These are phyloP conservation scores for Cantharis rustica DNA, from an alignment of 2,888 invertebrate species.

Conservation along the genomic window DNA sequence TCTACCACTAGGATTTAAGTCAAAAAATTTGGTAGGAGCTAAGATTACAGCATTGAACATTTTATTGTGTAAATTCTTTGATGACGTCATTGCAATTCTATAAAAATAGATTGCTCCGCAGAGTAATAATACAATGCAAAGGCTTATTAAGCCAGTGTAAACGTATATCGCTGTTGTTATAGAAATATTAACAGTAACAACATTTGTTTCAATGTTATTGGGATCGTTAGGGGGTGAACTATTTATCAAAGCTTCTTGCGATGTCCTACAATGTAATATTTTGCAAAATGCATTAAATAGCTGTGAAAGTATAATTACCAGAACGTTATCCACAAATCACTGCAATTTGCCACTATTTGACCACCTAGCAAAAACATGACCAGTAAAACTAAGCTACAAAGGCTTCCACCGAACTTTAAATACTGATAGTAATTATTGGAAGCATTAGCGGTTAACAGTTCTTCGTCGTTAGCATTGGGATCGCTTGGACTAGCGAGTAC, in stretches of 20 bases:
- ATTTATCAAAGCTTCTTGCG: neutral
- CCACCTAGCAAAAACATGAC: slow-evolving; percentile 17
- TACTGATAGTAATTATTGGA: slow-evolving; percentile 24
- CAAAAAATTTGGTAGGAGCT: slow-evolving; percentile 86
- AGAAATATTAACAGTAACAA: neutral
- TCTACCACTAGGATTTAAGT: slow-evolving; percentile 78
- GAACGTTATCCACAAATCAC: slow-evolving; percentile 35
- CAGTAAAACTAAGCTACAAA: slow-evolving; percentile 26
- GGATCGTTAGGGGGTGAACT: neutral
- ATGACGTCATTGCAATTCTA: slow-evolving; percentile 75
- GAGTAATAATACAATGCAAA: slow-evolving; percentile 55
- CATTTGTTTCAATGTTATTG: neutral
- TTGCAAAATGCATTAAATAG: neutral
- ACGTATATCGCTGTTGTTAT: slow-evolving; percentile 48
- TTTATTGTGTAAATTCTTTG: slow-evolving; percentile 75
- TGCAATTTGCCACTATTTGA: slow-evolving; percentile 32
- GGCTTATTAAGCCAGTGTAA: slow-evolving; percentile 50
- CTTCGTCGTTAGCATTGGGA: neutral
- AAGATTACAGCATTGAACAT: slow-evolving; percentile 82
- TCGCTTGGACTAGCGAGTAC: neutral
- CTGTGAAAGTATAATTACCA: slow-evolving; percentile 26
- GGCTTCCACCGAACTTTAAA: slow-evolving; percentile 32
- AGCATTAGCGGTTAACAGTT: neutral
- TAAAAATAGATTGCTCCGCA: slow-evolving; percentile 65
- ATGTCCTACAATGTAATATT: neutral